These are phyloP conservation scores for Pavo muticus DNA, from an alignment of 2,113 vertebrate genomes.

Conservation along the genomic window DNA sequence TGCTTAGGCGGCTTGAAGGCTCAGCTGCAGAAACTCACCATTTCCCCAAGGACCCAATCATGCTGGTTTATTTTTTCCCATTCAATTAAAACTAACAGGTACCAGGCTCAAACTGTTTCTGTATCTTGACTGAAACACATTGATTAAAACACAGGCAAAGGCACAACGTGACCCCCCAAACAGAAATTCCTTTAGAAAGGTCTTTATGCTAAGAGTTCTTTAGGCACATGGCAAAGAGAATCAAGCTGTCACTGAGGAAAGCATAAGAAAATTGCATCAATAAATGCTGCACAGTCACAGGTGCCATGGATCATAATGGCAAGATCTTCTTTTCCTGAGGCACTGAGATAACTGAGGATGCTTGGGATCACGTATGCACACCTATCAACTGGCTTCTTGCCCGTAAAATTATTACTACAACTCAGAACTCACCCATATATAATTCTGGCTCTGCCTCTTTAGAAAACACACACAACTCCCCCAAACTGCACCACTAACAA, in stretches of 20 bases:
- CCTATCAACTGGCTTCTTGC: neutral
- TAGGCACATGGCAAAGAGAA: neutral
- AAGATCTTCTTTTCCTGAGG: neutral
- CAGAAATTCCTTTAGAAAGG: neutral
- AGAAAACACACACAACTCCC: neutral
- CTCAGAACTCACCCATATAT: neutral
- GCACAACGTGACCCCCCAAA: neutral
- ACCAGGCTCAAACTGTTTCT: constrained; percentile 1
- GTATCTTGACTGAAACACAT: neutral
- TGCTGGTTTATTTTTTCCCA: neutral
- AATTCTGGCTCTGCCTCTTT: neutral
- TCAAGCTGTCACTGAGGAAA: neutral
- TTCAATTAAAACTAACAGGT: constrained; percentile 27
- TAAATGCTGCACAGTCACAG: neutral
- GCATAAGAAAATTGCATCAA: neutral
- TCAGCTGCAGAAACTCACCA: neutral
- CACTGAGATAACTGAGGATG: neutral
- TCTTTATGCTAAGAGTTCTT: neutral
- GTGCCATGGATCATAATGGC: neutral
- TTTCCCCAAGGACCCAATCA: constrained; percentile 20
- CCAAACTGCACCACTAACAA: neutral
- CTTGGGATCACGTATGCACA: neutral
- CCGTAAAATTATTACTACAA: neutral
- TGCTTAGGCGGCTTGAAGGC: neutral
- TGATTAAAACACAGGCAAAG: neutral